Evolutionary conservation across 2,888 invertebrate species (phyloP), one percentile per base, ranked within the genome.

Genomic region (Eupsilia transversa): DNA sequence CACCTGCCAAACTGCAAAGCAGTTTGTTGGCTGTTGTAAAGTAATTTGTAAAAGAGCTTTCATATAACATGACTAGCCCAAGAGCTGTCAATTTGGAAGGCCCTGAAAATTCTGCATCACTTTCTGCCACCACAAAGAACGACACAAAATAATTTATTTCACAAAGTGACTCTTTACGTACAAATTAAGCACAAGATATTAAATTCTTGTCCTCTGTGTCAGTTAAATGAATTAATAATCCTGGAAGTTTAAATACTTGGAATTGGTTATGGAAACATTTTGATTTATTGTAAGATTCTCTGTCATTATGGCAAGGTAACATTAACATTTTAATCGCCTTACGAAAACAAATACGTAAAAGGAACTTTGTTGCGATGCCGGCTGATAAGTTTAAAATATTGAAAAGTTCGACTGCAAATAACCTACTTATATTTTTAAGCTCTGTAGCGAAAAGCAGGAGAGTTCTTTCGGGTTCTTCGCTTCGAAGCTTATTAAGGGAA

Each of bases 201-300:
- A 71, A 78, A 70, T 35, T 38, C 68, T 65, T 12, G 49, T 65
- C 57, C 38, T 41, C 63, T 33, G 64, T 70, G 74, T 77, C 87
- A 85, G 79, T 79, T 78, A 86, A 61, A 80, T 81, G 72, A 77
- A 70, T 56, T 56, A 81, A 78, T 87, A 82, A 79, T 76, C 81
- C 82, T 84, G 12, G 87, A 89, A 90, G 87, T 88, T 89, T 84
- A 79, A 76, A 82, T 83, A 90, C 87, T 89, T 86, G 80, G 82
- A 78, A 72, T 88, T 89, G 83, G 86, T 89, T 84, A 80, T 83
- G 74, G 80, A 83, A 86, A 84, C 84, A 87, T 89, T 91, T 86
- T 91, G 92, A 90, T 92, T 91, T 88, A 91, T 90, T 88, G 85
- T 84, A 82, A 72, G 85, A 83, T 87, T 86, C 81, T 89, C 89